Conservation (phyloP, 2,113 vertebrate genomes). For the Cheilinus undulatus region DNA sequence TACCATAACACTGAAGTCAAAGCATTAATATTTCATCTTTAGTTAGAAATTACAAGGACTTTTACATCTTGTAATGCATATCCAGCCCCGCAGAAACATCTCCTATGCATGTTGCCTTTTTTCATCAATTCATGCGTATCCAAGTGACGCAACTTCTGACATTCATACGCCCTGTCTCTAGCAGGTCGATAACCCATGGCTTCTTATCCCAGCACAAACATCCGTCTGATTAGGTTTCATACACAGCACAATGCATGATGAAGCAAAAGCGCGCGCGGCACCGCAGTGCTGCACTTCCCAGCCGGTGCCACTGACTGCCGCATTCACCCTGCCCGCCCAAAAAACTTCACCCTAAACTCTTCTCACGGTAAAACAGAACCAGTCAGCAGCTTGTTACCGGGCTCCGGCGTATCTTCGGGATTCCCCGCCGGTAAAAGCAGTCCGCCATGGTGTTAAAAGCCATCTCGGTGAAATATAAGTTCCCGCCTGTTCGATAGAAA, state of each 20-base stretch:
- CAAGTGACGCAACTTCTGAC: constrained; percentile 47
- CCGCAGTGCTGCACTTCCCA: constrained; percentile 63
- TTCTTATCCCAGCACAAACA: constrained; percentile 6
- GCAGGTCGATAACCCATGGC: not conserved
- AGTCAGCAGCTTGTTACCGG: constrained; percentile 85
- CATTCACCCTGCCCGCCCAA: constrained; percentile 71
- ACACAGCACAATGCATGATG: constrained; percentile 64
- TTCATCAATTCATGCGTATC: not conserved
- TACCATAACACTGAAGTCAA: not conserved
- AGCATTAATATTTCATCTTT: not conserved
- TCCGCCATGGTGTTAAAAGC: constrained; percentile 82
- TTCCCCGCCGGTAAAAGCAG: constrained; percentile 79
- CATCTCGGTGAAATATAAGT: constrained; percentile 50
- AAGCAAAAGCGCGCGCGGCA: constrained; percentile 63
- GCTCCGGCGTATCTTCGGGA: constrained; percentile 84
- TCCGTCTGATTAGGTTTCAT: not conserved
- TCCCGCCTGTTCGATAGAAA: constrained; percentile 38
- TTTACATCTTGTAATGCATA: constrained; percentile 8
- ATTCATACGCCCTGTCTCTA: constrained; percentile 41
- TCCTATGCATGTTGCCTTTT: not conserved
- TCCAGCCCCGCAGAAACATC: constrained; percentile 4
- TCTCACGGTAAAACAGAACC: constrained; percentile 37
- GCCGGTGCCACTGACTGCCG: constrained; percentile 72
- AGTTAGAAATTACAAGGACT: not conserved
- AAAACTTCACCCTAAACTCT: constrained; percentile 82